Base-by-base conservation (phyloP, 2,888 invertebrate genomes). In the Parnassius apollo region DNA sequence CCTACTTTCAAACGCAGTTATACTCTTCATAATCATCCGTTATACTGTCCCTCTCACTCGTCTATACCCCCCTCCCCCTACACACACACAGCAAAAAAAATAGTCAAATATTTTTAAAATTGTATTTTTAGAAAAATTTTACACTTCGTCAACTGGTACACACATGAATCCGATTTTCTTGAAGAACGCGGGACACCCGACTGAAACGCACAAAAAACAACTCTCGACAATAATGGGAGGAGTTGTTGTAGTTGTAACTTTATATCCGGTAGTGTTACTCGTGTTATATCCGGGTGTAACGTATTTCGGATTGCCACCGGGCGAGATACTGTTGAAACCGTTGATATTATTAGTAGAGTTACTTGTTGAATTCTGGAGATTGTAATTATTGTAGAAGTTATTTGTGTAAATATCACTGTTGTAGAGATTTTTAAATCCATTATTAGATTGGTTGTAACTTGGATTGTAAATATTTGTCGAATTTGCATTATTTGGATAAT, bases 161-260 rank as follows among this genome's bases (percentile, higher is more conserved):
- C 63, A 63, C 2, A 59, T 4, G 13, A 63, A 56, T n/a, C 63
- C 63, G 2, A 63, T 42, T 42, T 52, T 57, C 54, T 51, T 49
- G 9, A 64, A 61, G 13, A 64, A 63, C 2, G 45, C 9, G 1
- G 63, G 63, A 22, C 63, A 63, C 0, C 63, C 59, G 0, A 51
- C 2, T 7, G 59, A 59, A 4, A 7, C 13, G 42, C 63, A 63
- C 9, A 63, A 2, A 22, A 63, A 11, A 25, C 63, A 63, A 11
- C 59, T 48, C 18, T 48, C 46, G 10, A 59, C 7, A n/a, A 63
- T 63, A 13, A 13, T 49, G 18, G 49, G 11, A 2, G 18, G 49
- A 3, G 57, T 25, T 42, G 62, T 49, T 1, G 57, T 53, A 1
- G 57, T 42, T 11, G 13, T 7, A 9, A 12, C 49, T 49, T 12